Evolutionary conservation across 2,888 invertebrate species (phyloP), one percentile per base, ranked within the genome.

Genomic region (Protodeltote pygarga): DNA sequence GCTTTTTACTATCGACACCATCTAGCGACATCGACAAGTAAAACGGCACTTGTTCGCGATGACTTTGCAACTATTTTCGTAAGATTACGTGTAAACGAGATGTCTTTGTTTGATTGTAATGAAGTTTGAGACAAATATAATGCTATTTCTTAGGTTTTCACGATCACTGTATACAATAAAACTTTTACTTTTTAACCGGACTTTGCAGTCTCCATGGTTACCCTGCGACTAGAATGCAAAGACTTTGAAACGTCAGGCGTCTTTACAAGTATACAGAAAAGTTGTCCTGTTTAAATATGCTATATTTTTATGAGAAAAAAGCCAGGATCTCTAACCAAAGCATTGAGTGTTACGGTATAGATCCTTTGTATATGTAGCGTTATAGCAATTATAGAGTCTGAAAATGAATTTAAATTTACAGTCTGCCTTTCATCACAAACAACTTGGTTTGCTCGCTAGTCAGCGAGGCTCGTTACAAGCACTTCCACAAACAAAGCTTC

Each of bases 1-100:
- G 65, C 62, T 75, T 74, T 75, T 77, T 81, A 77, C 75, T 81
- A 78, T 77, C 76, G 65, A 38, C 62, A 63, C 60, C 68, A 74
- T 78, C 73, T n/a, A n/a, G n/a, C n/a, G n/a, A 52, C 60, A 71
- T n/a, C 65, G 57, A 60, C 63, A 69, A 65, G 54, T 73, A 65
- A 58, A 69, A 61, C 59, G 63, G 67, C 72, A 73, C 65, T 77
- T 73, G 59, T 32, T 49, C 38, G 47, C 20, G 58, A 61, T 66
- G 60, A 67, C 54, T 49, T 46, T 39, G 61, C 53, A 48, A 46
- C 27, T 59, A 21, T 13, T 59, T 59, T 61, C 16, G 46, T 58
- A 27, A 6, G 28, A 11, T 10, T 20, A 45, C 27, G 50, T 44
- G 39, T 52, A 47, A 42, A 65, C 33, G 52, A 60, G 58, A 64